These are phyloP conservation scores for Tryphoninae sp. DNA, from an alignment of 2,888 invertebrate species.

Conservation along the genomic window DNA sequence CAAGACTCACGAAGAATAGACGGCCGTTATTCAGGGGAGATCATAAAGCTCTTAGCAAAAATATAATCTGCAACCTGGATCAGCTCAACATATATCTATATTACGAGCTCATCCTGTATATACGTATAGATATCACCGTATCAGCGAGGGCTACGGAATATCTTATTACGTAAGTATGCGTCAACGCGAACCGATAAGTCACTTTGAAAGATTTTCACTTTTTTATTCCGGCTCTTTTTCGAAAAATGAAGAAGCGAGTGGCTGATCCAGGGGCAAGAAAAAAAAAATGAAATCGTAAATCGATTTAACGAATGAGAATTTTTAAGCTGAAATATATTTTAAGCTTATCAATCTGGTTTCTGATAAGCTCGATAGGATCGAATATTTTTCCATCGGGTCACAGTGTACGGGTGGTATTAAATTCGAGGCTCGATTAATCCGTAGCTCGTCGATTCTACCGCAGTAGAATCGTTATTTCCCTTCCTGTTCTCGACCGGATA, in stretches of 20 bases:
- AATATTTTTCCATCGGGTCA: not conserved
- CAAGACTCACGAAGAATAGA: constrained; percentile 29
- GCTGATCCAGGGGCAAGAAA: not conserved
- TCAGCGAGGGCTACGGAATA: constrained; percentile 4
- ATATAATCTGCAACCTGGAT: constrained; percentile 47
- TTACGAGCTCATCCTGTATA: not conserved
- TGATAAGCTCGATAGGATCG: not conserved
- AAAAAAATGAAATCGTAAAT: not conserved
- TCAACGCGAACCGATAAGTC: not conserved
- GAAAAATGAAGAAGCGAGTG: no score
- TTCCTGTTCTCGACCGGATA: constrained; percentile 7
- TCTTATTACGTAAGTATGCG: constrained; percentile 28
- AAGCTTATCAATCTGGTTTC: not conserved
- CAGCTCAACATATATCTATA: constrained; percentile 4
- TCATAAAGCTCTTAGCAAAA: constrained; percentile 55
- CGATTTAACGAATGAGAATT: not conserved
- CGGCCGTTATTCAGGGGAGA: constrained; percentile 45
- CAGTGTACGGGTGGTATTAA: not conserved
- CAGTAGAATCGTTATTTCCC: constrained; percentile 33
- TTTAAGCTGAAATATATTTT: not conserved
- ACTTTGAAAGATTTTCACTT: constrained; percentile 1
- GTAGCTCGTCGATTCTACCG: constrained; percentile 45
- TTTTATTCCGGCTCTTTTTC: not conserved
- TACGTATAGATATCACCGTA: constrained; percentile 19
- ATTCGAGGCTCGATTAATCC: constrained; percentile 6